Conservation (phyloP, 2,888 invertebrate species). For the Drosophila kuntzei region DNA sequence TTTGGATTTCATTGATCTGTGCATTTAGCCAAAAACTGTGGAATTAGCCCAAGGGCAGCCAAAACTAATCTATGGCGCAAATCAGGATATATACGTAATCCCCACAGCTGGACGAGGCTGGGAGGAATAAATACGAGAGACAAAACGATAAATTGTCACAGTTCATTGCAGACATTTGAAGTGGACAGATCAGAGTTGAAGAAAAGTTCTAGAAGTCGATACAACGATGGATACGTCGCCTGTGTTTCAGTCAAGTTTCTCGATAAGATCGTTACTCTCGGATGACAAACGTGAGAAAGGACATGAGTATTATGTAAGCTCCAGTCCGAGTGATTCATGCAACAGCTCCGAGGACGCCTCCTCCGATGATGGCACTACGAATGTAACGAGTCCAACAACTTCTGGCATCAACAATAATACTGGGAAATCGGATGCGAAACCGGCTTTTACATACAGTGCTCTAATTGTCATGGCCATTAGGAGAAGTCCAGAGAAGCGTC, state of each 20-base stretch:
- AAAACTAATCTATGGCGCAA: slow-evolving; percentile 41
- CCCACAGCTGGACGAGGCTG: slow-evolving; percentile 24
- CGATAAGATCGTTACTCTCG: slow-evolving; percentile 71
- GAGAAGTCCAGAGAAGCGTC: slow-evolving; percentile 94
- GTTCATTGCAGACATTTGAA: slow-evolving; percentile 26
- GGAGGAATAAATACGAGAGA: slow-evolving; percentile 37
- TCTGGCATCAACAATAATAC: slow-evolving; percentile 1
- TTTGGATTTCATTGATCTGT: slow-evolving; percentile 72
- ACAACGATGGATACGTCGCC: slow-evolving; percentile 80
- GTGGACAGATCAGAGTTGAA: slow-evolving; percentile 1
- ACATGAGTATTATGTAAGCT: slow-evolving; percentile 7
- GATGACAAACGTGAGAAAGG: slow-evolving; percentile 9
- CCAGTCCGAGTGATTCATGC: slow-evolving; percentile 45
- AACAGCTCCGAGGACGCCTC: slow-evolving; percentile 58
- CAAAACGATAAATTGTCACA: slow-evolving; percentile 16
- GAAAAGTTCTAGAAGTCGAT: neutral
- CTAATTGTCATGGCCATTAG: slow-evolving; percentile 99
- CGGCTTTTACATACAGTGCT: slow-evolving; percentile 98
- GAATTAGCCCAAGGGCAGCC: slow-evolving; percentile 12
- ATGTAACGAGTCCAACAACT: neutral
- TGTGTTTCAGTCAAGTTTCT: slow-evolving; percentile 76
- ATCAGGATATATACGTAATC: slow-evolving; percentile 49
- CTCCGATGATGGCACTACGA: slow-evolving; percentile 44
- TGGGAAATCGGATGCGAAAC: slow-evolving; percentile 87
- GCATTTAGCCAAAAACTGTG: slow-evolving; percentile 21